A percentile compares a stretch with the other conserved stretches of the same genome.
Conservation (phyloP, 2,797 vertebrate genomes). For the Thaleichthys pacificus region DNA sequence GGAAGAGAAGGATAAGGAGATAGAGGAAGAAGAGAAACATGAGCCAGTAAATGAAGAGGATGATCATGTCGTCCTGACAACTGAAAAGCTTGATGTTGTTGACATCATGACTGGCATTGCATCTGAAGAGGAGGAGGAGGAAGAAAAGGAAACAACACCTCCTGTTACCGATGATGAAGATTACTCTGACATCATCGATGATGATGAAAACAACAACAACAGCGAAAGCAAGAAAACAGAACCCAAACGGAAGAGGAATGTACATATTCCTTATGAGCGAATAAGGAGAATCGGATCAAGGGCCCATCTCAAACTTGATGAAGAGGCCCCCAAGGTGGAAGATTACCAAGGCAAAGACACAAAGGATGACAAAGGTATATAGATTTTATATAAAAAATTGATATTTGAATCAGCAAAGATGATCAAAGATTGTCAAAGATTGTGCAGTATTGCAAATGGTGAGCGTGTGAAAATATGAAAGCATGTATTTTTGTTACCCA, state of each 20-base stretch:
- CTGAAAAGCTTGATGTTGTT: slow-evolving; percentile 22
- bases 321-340: slow-evolving; percentile 8
- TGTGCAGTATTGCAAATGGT: slow-evolving; percentile 23
- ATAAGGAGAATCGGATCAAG: slow-evolving; percentile 27
- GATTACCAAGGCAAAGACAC: slow-evolving; percentile 11
- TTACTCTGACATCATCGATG: slow-evolving; percentile 37
- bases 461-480: background rate
- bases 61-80: slow-evolving; percentile 29
- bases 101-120: slow-evolving; percentile 17
- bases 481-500: slow-evolving; percentile 4
- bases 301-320: slow-evolving; percentile 29
- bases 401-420: slow-evolving; percentile 11
- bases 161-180: slow-evolving; percentile 22
- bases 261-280: slow-evolving; percentile 30
- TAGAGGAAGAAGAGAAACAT: background rate
- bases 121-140: slow-evolving; percentile 31
- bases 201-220: slow-evolving; percentile 64
- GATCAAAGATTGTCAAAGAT: slow-evolving; percentile 17
- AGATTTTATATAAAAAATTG: slow-evolving; percentile 25
- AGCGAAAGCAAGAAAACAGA: slow-evolving; percentile 55
- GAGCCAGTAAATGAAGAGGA: slow-evolving; percentile 14
- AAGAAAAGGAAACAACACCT: background rate
- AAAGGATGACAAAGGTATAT: slow-evolving; percentile 61
- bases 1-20: background rate
- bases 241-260: slow-evolving; percentile 34